A percentile compares a stretch with the other conserved stretches of the same genome.
Evolutionary conservation across 1,140 invertebrate genomes (phyloP).

Genomic region (Lutraria rhynchaena): DNA sequence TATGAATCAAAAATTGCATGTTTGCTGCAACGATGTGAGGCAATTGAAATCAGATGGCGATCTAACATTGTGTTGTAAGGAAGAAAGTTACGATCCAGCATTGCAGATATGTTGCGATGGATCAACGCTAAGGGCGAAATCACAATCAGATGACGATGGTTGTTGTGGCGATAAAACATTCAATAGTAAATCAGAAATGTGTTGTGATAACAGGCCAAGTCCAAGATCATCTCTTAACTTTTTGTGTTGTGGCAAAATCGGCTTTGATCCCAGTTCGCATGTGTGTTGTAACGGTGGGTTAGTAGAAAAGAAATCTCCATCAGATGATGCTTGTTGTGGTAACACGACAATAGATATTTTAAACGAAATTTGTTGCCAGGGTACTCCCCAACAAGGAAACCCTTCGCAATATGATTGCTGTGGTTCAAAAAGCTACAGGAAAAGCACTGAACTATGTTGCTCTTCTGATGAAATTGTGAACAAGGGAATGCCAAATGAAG

Average conservation of each 20-base stretch:
- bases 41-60: slow-evolving; percentile 6
- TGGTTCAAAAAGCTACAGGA: slow-evolving; percentile 9
- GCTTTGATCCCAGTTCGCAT: slow-evolving; percentile 5
- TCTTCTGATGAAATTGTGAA: not conserved
- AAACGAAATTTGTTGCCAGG: slow-evolving; percentile 38
- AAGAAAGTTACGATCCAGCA: slow-evolving; percentile 19
- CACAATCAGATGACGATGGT: slow-evolving; percentile 5
- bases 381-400: slow-evolving; percentile 1
- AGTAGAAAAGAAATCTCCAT: not conserved
- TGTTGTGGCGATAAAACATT: slow-evolving; percentile 34
- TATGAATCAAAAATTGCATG: slow-evolving; percentile 7
- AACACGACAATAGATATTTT: slow-evolving; percentile 15
- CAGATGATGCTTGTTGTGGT: slow-evolving; percentile 30
- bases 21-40: slow-evolving; percentile 35
- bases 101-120: slow-evolving; percentile 28
- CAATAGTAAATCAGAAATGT: slow-evolving; percentile 18
- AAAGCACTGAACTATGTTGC: slow-evolving; percentile 11
- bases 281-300: slow-evolving; percentile 32
- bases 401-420: slow-evolving; percentile 6
- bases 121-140: not conserved
- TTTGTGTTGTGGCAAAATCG: slow-evolving; percentile 4
- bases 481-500: slow-evolving; percentile 15
- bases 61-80: slow-evolving; percentile 17
- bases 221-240: not conserved
- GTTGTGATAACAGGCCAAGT: slow-evolving; percentile 19